These are phyloP conservation scores for Mimas tiliae DNA, from an alignment of 2,888 invertebrate species.

Conservation along the genomic window DNA sequence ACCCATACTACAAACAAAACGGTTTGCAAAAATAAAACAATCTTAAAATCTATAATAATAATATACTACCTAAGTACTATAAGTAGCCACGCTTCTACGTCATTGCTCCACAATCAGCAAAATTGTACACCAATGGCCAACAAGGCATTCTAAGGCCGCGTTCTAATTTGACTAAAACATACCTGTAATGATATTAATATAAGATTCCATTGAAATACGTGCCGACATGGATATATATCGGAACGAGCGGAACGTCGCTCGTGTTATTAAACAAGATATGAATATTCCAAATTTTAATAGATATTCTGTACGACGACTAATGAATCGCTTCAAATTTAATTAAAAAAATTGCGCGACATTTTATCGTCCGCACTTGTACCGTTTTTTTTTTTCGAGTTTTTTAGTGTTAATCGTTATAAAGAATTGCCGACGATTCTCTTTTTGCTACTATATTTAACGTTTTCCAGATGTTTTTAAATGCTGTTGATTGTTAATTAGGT, in stretches of 20 bases:
- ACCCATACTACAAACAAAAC: too few species aligned
- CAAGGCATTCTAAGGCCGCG: too few species aligned
- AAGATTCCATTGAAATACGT: slow-evolving; percentile 40
- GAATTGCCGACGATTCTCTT: background rate
- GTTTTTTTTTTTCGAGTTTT: background rate
- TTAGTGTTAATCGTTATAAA: slow-evolving; percentile 12
- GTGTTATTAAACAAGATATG: slow-evolving; percentile 39
- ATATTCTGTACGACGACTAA: slow-evolving; percentile 32
- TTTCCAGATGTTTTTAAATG: background rate
- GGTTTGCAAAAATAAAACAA: too few species aligned
- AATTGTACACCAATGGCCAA: too few species aligned
- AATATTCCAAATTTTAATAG: slow-evolving; percentile 41
- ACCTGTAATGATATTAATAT: slow-evolving; percentile 42
- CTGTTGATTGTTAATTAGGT: background rate
- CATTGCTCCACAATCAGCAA: too few species aligned
- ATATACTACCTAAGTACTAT: too few species aligned
- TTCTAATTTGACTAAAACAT: slow-evolving; percentile 15
- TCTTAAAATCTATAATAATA: too few species aligned
- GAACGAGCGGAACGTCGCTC: slow-evolving; percentile 34
- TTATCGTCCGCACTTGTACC: slow-evolving; percentile 13
- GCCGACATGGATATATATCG: slow-evolving; percentile 41
- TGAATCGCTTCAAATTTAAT: slow-evolving; percentile 30
- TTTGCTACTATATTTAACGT: background rate
- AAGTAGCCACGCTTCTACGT: too few species aligned
- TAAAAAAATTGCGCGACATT: slow-evolving; percentile 22